Percentiles rank a stretch among this genome's conserved stretches.
Evolutionary conservation across 2,888 invertebrate species (phyloP).

Genomic region (Rhamphomyia laevipes): DNA sequence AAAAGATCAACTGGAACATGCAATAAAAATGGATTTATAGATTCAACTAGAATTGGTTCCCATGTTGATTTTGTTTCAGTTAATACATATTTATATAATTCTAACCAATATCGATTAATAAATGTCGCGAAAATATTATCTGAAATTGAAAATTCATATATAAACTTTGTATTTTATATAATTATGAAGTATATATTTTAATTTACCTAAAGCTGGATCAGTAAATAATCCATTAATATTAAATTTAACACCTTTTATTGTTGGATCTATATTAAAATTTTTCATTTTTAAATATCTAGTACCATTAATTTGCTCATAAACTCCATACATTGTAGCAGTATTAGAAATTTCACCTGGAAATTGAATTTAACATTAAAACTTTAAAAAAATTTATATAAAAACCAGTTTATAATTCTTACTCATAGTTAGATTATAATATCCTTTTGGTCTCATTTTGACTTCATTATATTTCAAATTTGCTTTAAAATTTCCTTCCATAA

Average conservation of each 20-base stretch:
- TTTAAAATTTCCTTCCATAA: conserved; percentile 47
- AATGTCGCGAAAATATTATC: conserved; percentile 36
- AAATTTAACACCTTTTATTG: conserved; percentile 49
- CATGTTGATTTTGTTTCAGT: conserved; percentile 22
- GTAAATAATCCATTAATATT: conserved; percentile 47
- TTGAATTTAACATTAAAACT: conserved; percentile 2
- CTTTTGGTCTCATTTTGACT: conserved; percentile 48
- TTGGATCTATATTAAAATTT: conserved; percentile 49
- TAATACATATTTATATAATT: conserved; percentile 35
- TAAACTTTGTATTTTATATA: neutral
- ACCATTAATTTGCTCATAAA: conserved; percentile 42
- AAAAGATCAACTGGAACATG: conserved; percentile 14
- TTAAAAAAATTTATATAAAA: neutral
- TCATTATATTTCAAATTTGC: conserved; percentile 51
- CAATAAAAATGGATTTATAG: conserved; percentile 14
- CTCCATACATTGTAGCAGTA: conserved; percentile 47
- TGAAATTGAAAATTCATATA: conserved; percentile 22
- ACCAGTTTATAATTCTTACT: conserved; percentile 40
- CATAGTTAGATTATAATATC: conserved; percentile 47
- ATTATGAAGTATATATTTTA: neutral
- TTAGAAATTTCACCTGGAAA: conserved; percentile 44
- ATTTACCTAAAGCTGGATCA: conserved; percentile 55
- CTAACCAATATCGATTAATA: conserved; percentile 40
- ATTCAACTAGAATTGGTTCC: conserved; percentile 14
- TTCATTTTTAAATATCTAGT: conserved; percentile 45